These are phyloP conservation scores for Gila robusta DNA, from an alignment of 2,797 vertebrate species.

Conservation along the genomic window DNA sequence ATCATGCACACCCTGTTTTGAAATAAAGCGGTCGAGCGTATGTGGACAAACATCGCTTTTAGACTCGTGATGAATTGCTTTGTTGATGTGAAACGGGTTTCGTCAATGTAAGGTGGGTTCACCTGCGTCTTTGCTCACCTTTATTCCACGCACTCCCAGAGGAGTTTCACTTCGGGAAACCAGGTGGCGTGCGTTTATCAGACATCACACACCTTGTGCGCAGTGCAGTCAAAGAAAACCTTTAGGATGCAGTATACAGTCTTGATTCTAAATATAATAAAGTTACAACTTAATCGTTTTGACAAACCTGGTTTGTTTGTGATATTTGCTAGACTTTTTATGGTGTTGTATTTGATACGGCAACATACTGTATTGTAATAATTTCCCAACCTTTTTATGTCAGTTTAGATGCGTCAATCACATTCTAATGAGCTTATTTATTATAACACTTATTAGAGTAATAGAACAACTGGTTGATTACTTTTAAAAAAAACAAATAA, in stretches of 20 bases:
- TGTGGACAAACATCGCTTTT: not conserved
- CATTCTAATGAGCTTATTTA: too few relatives aligned
- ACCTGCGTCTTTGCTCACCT: slow-evolving; percentile 62
- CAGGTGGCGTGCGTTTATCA: slow-evolving; percentile 80
- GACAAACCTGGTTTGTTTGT: not conserved
- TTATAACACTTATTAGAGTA: not conserved
- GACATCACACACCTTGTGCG: slow-evolving; percentile 35
- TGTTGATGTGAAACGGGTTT: slow-evolving; percentile 1
- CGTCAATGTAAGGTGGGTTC: slow-evolving; percentile 23
- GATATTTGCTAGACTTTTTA: not conserved
- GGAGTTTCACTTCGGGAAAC: slow-evolving; percentile 73
- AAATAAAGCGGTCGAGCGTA: slow-evolving; percentile 12
- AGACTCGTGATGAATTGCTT: not conserved
- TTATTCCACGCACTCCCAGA: slow-evolving; percentile 51
- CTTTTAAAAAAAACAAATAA: too few relatives aligned
- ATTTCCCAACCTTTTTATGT: not conserved
- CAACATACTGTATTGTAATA: not conserved
- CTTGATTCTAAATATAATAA: not conserved
- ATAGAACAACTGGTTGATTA: not conserved
- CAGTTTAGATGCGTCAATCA: not conserved
- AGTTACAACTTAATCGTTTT: not conserved
- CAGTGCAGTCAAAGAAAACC: not conserved
- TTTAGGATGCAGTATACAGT: not conserved
- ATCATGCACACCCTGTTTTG: slow-evolving; percentile 34
- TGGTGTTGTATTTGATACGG: not conserved